Base-by-base conservation (phyloP, 2,797 vertebrate genomes). In the Malurus leucopterus region DNA sequence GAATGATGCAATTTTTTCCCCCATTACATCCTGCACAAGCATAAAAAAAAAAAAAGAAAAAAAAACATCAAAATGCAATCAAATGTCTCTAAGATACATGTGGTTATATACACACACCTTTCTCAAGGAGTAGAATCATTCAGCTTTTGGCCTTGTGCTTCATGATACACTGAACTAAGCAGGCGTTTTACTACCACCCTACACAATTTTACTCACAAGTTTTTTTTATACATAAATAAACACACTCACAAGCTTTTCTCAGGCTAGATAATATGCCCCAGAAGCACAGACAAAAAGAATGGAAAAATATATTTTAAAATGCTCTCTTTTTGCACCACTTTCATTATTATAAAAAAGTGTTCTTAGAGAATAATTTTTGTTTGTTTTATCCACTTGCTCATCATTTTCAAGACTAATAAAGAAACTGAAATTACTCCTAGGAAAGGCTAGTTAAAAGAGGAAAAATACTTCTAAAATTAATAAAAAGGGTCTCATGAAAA, bases 171-270 rank as follows among this genome's bases (percentile, higher is more conserved):
- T 68, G 64, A 89, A 89, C 36, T 64, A 84, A 89, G 55, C 19
- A 86, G 57, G 76, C 5, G 3, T 71, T 94, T 82, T 89, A 92
- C 83, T 89, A 86, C 19, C 19, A 67, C 40, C 21, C 46, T 61
- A 67, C 29, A 72, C 21, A 49, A 53, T 82, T 88, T 93, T 79
- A 91, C 36, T 58, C 83, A 75, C 46, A 73, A 68, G 75, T 89
- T 91, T 86, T 40, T 40, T 90, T 92, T 91, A 75, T 57, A 78
- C 24, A 72, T 58, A 74, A 59, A 88, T 27, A 86, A 30, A 82
- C 29, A 74, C 44, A 34, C 54, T 63, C 40, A 26, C 9, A 75
- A 92, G 41, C 19, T 88, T 71, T 89, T 64, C 53, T 89, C 30
- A 76, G 61, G 24, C 21, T 64, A 78, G 17, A 62, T 59, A 78